phyloP scores from a whole-genome alignment of 2,797 vertebrate species.

The Gobio occitaniae region DNA sequence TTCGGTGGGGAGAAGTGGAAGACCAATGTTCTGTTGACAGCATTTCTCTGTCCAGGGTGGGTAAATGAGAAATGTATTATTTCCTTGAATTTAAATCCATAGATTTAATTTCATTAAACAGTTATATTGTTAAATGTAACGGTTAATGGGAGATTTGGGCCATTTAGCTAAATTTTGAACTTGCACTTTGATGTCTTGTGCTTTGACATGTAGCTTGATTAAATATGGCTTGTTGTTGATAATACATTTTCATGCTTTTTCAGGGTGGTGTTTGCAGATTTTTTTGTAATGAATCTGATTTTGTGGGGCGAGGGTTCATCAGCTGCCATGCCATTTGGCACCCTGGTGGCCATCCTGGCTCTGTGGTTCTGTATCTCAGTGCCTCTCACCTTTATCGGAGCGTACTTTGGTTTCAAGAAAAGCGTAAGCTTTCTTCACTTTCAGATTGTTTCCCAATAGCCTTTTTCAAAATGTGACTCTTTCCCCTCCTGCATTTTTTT shows the following conservation, averaged over 20 bases:
- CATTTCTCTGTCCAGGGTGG: conserved; percentile 94
- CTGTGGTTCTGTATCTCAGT: conserved; percentile 97
- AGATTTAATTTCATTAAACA: background rate
- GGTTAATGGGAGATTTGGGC: background rate
- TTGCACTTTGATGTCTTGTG: background rate
- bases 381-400: conserved; percentile 90
- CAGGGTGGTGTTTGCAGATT: conserved; percentile 93
- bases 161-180: background rate
- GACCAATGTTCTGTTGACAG: conserved; percentile 92
- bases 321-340: conserved; percentile 92
- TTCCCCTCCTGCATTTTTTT: too few species aligned
- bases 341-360: conserved; percentile 90
- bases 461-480: background rate
- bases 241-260: conserved; percentile 40
- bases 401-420: conserved; percentile 94
- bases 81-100: background rate
- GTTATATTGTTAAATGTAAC: background rate
- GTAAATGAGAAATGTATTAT: conserved; percentile 45
- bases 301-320: conserved; percentile 95
- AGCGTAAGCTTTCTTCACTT: conserved; percentile 78
- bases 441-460: background rate
- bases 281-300: conserved; percentile 95
- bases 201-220: background rate
- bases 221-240: background rate
- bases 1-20: conserved; percentile 96